Evolutionary conservation across 1,140 invertebrate genomes (phyloP), one percentile per base, ranked within the genome.

Genomic region (Pseudobourletiella spinata): DNA sequence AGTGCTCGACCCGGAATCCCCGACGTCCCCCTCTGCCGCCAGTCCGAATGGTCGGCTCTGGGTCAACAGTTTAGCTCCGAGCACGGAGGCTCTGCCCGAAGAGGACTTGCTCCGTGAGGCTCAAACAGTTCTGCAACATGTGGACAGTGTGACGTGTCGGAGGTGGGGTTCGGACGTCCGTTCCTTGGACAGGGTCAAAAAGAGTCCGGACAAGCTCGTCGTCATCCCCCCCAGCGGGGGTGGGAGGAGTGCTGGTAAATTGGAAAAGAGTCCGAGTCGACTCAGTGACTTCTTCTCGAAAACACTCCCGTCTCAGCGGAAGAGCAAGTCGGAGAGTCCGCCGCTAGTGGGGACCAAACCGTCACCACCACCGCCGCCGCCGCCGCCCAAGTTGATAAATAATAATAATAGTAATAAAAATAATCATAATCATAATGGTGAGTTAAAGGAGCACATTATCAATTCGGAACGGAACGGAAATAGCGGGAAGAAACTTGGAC

Each of bases 51-150:
- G 52, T 3, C 14, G 48, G 43, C 59, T 52, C 29, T 55, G 79
- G 50, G 77, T 86, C 18, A 79, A 81, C 71, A 83, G 82, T 68
- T 82, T 86, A 74, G 81, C 82, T 54, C 80, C 83, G 64, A 78
- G 79, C 57, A 76, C 80, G 60, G 52, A 55, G 22, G n/a, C 20
- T 3, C 42, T 63, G 3, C 83, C 83, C 54, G 80, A 83, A 72
- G 76, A 84, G 69, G 81, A 86, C 70, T 76, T 86, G 35, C 82
- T 82, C 16, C 79, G 83, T 70, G 84, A 87, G 75, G 83, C 85
- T n/a, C 82, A 83, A 46, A 78, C 79, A 68, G 82, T 87, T 14
- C 76, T 85, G 24, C 77, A 82, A 35, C 83, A 85, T 71, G 84
- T 81, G 18, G 79, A 81, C 69, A 82, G 80, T 70, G 77, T 85